These are phyloP conservation scores for Harpagoxenus sublaevis DNA, from an alignment of 2,888 invertebrate species.

Conservation along the genomic window DNA sequence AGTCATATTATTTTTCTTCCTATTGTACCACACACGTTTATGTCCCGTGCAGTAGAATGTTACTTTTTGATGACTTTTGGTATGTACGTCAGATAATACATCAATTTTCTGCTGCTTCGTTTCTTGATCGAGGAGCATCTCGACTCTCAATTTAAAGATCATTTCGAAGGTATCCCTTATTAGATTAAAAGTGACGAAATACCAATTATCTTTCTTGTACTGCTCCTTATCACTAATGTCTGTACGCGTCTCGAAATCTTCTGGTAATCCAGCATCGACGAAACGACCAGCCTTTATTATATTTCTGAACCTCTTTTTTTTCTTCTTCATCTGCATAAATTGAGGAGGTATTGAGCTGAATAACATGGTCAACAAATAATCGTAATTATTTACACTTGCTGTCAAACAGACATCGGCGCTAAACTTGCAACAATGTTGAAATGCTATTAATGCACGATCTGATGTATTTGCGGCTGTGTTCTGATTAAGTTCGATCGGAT, in stretches of 20 bases:
- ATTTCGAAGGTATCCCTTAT: conserved; percentile 81
- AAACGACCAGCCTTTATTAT: conserved; percentile 71
- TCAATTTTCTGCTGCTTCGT: conserved; percentile 83
- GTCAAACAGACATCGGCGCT: conserved; percentile 77
- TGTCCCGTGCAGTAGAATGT: conserved; percentile 80
- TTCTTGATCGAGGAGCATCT: conserved; percentile 72
- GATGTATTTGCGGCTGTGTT: conserved; percentile 87
- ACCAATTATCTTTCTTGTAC: conserved; percentile 79
- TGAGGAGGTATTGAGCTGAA: conserved; percentile 59
- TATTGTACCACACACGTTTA: conserved; percentile 82
- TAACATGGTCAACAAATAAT: conserved; percentile 74
- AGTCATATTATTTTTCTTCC: conserved; percentile 80
- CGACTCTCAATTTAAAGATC: conserved; percentile 81
- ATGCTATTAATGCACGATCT: conserved; percentile 75
- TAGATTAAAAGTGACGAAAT: conserved; percentile 77
- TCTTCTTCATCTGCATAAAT: conserved; percentile 8
- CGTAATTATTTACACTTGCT: conserved; percentile 67
- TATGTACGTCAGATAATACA: conserved; percentile 83
- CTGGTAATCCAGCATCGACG: conserved; percentile 68
- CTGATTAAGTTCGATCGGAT: conserved; percentile 89
- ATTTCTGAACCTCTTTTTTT: conserved; percentile 60
- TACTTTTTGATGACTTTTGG: conserved; percentile 78
- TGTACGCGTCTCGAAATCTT: conserved; percentile 60
- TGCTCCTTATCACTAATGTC: conserved; percentile 71
- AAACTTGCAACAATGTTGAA: conserved; percentile 80